Percentiles rank a stretch among this genome's conserved stretches.
phyloP scores from a whole-genome alignment of 2,113 vertebrate species.

The Polypterus senegalus region DNA sequence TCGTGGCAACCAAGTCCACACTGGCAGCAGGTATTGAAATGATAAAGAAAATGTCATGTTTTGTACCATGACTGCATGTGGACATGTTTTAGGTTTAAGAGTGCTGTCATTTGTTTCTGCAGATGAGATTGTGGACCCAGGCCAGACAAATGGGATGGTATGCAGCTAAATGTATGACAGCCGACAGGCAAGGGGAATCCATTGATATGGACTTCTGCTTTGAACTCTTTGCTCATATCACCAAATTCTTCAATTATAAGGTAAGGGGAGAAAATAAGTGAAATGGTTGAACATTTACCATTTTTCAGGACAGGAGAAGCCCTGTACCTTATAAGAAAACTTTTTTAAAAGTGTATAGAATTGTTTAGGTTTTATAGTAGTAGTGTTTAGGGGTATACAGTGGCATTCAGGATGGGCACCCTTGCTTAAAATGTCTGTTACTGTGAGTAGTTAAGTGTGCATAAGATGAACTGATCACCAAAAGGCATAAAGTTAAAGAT shows the following conservation, averaged over 20 bases:
- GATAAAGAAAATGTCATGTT: not conserved
- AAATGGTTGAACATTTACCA: too few relatives aligned
- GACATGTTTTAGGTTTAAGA: not conserved
- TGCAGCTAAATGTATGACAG: conserved; percentile 76
- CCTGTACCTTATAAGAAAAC: too few relatives aligned
- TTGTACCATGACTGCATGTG: not conserved
- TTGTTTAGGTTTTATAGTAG: too few relatives aligned
- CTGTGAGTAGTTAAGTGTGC: too few relatives aligned
- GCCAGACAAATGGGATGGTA: conserved; percentile 95
- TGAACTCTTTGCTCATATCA: conserved; percentile 88
- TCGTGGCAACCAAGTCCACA: conserved; percentile 67
- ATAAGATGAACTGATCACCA: too few relatives aligned
- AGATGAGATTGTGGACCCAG: conserved; percentile 97
- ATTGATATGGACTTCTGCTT: conserved; percentile 91
- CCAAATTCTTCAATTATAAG: conserved; percentile 96
- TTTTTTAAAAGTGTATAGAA: too few relatives aligned
- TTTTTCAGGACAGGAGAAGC: too few relatives aligned
- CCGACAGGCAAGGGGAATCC: conserved; percentile 45
- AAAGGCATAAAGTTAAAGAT: too few relatives aligned
- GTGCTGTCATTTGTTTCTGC: conserved; percentile 9
- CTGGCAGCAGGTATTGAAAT: conserved; percentile 77
- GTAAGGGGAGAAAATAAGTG: conserved; percentile 30
- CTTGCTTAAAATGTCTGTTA: too few relatives aligned
- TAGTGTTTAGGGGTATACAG: too few relatives aligned
- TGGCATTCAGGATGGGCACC: too few relatives aligned